Evolutionary conservation across 2,113 vertebrate species (phyloP).

Genomic region (Labeo rohita): DNA sequence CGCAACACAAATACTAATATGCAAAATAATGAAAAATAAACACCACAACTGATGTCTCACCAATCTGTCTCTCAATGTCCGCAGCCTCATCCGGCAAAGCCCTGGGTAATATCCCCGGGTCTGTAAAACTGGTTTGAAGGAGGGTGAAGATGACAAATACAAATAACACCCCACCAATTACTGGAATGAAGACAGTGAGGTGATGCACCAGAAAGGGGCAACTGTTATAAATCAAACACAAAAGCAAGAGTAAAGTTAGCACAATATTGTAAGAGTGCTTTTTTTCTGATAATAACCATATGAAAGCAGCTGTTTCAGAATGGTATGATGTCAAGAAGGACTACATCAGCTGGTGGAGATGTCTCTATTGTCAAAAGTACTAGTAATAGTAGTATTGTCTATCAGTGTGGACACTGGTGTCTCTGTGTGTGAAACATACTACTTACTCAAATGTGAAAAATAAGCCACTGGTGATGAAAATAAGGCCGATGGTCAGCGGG

Average conservation of each 20-base stretch:
- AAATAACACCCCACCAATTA: constrained; percentile 88
- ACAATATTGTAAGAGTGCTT: neutral
- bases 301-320: neutral
- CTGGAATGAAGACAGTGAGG: constrained; percentile 89
- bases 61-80: constrained; percentile 90
- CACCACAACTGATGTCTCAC: constrained; percentile 70
- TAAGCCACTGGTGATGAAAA: constrained; percentile 87
- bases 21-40: neutral
- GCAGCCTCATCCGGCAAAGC: constrained; percentile 91
- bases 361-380: neutral
- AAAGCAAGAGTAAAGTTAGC: neutral
- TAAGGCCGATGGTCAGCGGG: constrained; percentile 88
- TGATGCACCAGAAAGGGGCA: constrained; percentile 89
- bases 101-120: constrained; percentile 94
- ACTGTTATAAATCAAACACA: constrained; percentile 68
- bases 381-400: neutral
- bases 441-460: constrained; percentile 97
- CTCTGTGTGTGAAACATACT: neutral
- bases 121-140: constrained; percentile 92
- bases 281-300: neutral
- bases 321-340: neutral
- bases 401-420: neutral
- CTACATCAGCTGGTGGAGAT: constrained; percentile 9
- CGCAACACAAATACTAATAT: neutral
- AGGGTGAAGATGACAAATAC: constrained; percentile 89